These are phyloP conservation scores for Lonchura striata DNA, from an alignment of 2,113 vertebrate species.

Conservation along the genomic window DNA sequence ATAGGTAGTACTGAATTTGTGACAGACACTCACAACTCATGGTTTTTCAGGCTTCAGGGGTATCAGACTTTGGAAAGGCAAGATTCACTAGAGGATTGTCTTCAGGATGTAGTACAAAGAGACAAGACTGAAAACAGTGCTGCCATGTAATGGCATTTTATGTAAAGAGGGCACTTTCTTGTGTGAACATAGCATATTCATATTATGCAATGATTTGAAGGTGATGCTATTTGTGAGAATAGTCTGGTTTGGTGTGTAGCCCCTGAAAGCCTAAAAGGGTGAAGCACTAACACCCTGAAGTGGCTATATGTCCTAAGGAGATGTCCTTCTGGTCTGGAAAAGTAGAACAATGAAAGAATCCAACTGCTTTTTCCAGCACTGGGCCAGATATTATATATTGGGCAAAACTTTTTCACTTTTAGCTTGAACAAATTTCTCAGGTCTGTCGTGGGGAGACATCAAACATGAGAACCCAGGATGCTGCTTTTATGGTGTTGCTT, in stretches of 20 bases:
- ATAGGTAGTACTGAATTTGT: not conserved
- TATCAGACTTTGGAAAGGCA: not conserved
- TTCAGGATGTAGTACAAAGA: not conserved
- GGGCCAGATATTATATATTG: not conserved
- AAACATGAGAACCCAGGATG: not conserved
- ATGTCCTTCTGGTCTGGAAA: not conserved
- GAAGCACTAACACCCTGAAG: not conserved
- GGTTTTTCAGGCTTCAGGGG: not conserved
- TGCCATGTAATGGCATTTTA: not conserved
- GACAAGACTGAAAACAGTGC: not conserved
- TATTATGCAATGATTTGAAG: not conserved
- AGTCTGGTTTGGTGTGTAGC: rapidly evolving
- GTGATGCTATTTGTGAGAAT: not conserved
- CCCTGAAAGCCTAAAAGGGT: not conserved
- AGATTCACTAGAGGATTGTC: not conserved
- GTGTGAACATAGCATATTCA: not conserved
- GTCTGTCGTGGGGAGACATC: not conserved
- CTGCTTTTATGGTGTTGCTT: not conserved
- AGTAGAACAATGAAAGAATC: not conserved
- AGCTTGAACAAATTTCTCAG: not conserved
- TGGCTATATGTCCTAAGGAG: not conserved
- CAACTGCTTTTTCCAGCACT: not conserved
- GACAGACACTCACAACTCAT: not conserved
- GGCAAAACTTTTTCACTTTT: not conserved
- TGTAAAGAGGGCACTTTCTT: not conserved